Conservation (phyloP, 2,888 invertebrate species). For the Chydorus sphaericus region DNA sequence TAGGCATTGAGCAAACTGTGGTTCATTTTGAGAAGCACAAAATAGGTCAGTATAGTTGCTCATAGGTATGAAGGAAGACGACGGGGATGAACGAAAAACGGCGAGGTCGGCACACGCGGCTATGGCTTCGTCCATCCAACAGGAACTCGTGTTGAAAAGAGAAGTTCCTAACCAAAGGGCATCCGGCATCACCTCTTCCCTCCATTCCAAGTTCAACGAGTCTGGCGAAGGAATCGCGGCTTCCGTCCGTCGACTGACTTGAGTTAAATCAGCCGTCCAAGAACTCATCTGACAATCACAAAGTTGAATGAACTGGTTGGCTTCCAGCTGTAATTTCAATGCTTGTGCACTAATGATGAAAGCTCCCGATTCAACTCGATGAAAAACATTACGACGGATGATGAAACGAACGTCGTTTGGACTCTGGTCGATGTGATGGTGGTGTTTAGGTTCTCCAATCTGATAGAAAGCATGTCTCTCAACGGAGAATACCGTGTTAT, state of each 20-base stretch:
- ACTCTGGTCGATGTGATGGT: background rate
- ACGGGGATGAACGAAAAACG: background rate
- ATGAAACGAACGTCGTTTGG: background rate
- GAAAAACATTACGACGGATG: conserved; percentile 4
- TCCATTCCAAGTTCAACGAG: background rate
- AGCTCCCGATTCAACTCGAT: conserved; percentile 7
- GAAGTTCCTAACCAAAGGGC: conserved; percentile 14
- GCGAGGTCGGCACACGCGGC: background rate
- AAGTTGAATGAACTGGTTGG: conserved; percentile 7
- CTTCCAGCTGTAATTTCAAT: background rate
- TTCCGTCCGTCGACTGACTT: conserved; percentile 8
- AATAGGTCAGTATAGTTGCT: background rate
- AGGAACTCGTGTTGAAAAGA: conserved; percentile 12
- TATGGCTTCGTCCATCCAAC: background rate
- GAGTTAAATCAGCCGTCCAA: conserved; percentile 14
- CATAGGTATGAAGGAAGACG: too few relatives aligned
- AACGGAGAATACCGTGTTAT: conserved; percentile 11
- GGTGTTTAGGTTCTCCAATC: conserved; percentile 11
- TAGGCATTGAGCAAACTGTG: too few relatives aligned
- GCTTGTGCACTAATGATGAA: conserved; percentile 13
- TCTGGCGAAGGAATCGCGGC: background rate
- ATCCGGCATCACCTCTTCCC: background rate
- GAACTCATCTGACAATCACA: conserved; percentile 10
- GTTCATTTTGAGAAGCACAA: background rate
- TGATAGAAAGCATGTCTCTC: conserved; percentile 14